These are phyloP conservation scores for Lingula anatina DNA, from an alignment of 2,888 invertebrate genomes.

Conservation along the genomic window DNA sequence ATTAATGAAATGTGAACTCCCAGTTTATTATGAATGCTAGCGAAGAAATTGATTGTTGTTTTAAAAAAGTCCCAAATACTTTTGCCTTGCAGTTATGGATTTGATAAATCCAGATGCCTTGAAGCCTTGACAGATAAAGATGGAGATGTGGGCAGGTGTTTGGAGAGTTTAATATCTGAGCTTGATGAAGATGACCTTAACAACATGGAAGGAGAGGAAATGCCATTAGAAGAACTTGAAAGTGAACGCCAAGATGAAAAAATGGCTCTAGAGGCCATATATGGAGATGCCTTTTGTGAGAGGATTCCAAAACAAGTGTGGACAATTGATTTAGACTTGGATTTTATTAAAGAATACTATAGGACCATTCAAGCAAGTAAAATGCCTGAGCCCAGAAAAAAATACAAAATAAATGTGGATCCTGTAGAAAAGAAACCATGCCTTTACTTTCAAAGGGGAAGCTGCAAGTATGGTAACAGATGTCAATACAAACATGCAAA, in stretches of 20 bases:
- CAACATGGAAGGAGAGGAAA: slow-evolving; percentile 6
- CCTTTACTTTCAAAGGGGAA: slow-evolving; percentile 30
- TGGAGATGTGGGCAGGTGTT: slow-evolving; percentile 33
- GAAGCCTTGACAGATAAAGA: slow-evolving; percentile 33
- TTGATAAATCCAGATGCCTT: slow-evolving; percentile 27
- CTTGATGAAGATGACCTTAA: slow-evolving; percentile 3
- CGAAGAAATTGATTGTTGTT: neutral
- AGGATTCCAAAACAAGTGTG: slow-evolving; percentile 33
- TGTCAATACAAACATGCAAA: slow-evolving; percentile 1
- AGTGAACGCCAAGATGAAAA: slow-evolving; percentile 39
- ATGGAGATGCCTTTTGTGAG: slow-evolving; percentile 32
- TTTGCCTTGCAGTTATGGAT: slow-evolving; percentile 34
- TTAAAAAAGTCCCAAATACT: neutral
- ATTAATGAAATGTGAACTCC: neutral
- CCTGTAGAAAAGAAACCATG: slow-evolving; percentile 17
- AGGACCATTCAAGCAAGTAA: neutral
- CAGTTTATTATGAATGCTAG: neutral
- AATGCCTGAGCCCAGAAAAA: no score
- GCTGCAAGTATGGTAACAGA: neutral
- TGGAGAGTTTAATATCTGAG: slow-evolving; percentile 34
- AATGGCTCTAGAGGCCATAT: slow-evolving; percentile 37
- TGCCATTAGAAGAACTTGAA: slow-evolving; percentile 15
- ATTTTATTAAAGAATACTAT: slow-evolving; percentile 4
- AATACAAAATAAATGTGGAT: slow-evolving; percentile 1
- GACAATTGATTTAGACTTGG: slow-evolving; percentile 27